These are phyloP conservation scores for Connochaetes taurinus DNA, from an alignment of 2,113 vertebrate species.

Conservation along the genomic window DNA sequence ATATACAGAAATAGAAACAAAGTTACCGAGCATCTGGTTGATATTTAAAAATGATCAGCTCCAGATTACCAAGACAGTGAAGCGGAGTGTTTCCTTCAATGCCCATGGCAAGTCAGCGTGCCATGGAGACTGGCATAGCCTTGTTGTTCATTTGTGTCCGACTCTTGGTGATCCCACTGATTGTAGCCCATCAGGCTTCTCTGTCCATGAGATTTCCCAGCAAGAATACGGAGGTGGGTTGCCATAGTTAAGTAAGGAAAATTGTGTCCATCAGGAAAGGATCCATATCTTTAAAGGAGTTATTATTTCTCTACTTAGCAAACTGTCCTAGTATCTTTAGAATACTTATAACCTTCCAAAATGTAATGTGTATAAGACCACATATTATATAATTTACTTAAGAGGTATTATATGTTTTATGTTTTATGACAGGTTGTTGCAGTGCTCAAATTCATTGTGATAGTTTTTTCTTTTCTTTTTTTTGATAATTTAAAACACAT, in stretches of 20 bases:
- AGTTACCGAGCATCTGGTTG: conserved; percentile 1
- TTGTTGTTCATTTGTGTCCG: neutral
- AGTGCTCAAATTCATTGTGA: neutral
- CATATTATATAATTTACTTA: neutral
- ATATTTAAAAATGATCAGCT: neutral
- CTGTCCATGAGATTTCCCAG: neutral
- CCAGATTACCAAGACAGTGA: neutral
- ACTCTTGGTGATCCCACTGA: neutral
- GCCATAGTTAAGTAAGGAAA: neutral
- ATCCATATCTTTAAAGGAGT: neutral
- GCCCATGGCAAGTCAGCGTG: neutral
- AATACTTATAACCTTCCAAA: neutral
- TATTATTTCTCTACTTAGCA: neutral
- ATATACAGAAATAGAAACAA: neutral
- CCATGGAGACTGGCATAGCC: neutral
- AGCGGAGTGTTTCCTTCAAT: neutral
- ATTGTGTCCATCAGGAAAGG: neutral
- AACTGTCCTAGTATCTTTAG: neutral
- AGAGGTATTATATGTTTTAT: neutral
- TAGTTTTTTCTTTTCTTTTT: neutral
- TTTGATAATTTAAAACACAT: conserved; percentile 23
- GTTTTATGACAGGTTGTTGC: neutral
- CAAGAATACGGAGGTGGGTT: neutral
- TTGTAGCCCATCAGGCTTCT: neutral
- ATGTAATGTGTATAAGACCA: neutral